Conservation (phyloP, 2,113 vertebrate species). For the Pimephales promelas region DNA sequence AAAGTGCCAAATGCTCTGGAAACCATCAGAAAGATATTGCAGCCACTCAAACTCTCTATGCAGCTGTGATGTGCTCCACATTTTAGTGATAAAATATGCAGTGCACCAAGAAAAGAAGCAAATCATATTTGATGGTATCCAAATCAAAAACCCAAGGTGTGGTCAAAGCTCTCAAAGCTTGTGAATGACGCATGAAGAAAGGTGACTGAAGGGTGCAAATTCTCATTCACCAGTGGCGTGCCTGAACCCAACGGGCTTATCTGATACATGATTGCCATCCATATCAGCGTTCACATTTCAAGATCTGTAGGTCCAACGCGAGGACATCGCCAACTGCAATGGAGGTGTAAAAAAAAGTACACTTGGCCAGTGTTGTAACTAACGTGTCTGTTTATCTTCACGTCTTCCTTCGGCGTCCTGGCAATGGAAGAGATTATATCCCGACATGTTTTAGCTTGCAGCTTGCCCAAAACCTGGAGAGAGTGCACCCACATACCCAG, state of each 20-base stretch:
- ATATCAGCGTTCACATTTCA: constrained; percentile 52
- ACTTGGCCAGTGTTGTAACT: constrained; percentile 53
- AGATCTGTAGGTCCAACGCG: constrained; percentile 24
- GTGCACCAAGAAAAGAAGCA: neutral
- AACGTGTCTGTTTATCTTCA: constrained; percentile 61
- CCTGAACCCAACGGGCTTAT: constrained; percentile 44
- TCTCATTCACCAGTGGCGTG: constrained; percentile 3
- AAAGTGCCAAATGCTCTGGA: constrained; percentile 16
- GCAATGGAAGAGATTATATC: constrained; percentile 60
- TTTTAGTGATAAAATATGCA: neutral
- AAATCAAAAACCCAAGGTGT: neutral
- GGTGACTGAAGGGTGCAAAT: constrained; percentile 29
- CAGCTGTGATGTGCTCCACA: neutral
- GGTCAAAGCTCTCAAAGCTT: neutral
- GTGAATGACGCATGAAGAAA: constrained; percentile 13
- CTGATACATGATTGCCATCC: constrained; percentile 47
- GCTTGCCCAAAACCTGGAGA: constrained; percentile 36
- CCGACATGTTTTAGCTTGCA: constrained; percentile 64
- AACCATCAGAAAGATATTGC: constrained; percentile 8
- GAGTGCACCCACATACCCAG: constrained; percentile 32
- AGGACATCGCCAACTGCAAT: constrained; percentile 34
- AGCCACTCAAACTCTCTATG: constrained; percentile 13
- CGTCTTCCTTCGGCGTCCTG: constrained; percentile 50
- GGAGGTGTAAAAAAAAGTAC: constrained; percentile 49
- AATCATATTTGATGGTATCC: neutral